Conservation (phyloP, 2,888 invertebrate genomes). For the Actias luna region DNA sequence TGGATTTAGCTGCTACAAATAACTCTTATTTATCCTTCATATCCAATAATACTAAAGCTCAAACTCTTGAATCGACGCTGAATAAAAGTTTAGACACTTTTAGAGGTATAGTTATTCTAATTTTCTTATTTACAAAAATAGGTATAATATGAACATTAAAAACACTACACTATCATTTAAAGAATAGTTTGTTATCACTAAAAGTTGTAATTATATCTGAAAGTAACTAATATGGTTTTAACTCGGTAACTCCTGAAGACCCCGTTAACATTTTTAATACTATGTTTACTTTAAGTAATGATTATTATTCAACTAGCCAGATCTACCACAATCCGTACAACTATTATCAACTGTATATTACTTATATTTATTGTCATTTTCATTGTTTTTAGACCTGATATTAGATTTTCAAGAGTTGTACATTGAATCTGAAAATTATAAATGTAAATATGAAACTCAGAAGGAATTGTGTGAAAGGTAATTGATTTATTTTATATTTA, state of each 20-base stretch:
- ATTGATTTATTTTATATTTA: conserved; percentile 15
- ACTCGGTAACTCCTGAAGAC: too few relatives aligned
- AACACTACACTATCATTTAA: too few relatives aligned
- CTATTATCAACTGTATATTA: too few relatives aligned
- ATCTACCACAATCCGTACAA: too few relatives aligned
- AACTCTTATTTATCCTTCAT: conserved; percentile 28
- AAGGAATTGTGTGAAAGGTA: conserved; percentile 61
- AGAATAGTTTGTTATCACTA: too few relatives aligned
- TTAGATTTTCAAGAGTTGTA: conserved; percentile 50
- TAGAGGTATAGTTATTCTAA: conserved; percentile 45
- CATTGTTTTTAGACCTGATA: conserved; percentile 54
- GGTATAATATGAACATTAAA: too few relatives aligned
- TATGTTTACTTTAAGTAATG: too few relatives aligned
- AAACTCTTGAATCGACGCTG: conserved; percentile 50
- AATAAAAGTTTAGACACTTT: conserved; percentile 48
- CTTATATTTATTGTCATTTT: background rate
- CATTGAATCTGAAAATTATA: conserved; percentile 46
- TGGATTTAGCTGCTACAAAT: conserved; percentile 21
- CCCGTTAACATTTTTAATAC: too few relatives aligned
- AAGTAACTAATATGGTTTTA: too few relatives aligned
- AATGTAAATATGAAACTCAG: conserved; percentile 39
- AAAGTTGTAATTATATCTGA: too few relatives aligned
- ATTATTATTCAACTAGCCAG: too few relatives aligned
- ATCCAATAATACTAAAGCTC: conserved; percentile 44
- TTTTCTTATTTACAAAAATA: background rate